Conservation (phyloP, 2,888 invertebrate genomes). For the Plagiodera versicolora region DNA sequence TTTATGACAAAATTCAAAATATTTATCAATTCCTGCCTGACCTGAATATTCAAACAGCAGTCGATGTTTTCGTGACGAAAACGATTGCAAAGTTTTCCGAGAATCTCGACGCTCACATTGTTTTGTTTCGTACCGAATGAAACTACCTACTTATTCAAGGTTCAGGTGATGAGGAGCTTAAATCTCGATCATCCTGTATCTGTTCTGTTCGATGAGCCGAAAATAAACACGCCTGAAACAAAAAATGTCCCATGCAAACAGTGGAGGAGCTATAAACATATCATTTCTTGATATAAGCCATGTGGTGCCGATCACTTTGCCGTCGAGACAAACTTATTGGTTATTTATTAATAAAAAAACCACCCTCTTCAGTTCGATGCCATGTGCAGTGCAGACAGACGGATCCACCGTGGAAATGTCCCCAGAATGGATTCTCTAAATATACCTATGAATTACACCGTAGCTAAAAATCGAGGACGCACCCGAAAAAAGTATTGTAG, state of each 20-base stretch:
- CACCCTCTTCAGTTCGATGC: slow-evolving; percentile 27
- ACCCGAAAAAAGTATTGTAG: neutral
- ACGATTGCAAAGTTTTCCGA: slow-evolving; percentile 17
- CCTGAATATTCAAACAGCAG: slow-evolving; percentile 18
- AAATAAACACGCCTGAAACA: slow-evolving; percentile 8
- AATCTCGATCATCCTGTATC: too few relatives aligned
- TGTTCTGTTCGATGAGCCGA: neutral
- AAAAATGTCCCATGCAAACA: slow-evolving; percentile 25
- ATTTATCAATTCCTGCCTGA: slow-evolving; percentile 16
- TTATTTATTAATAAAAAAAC: slow-evolving; percentile 35
- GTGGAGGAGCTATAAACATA: slow-evolving; percentile 32
- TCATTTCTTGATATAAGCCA: slow-evolving; percentile 34
- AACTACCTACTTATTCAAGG: slow-evolving; percentile 19
- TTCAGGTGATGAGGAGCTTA: neutral
- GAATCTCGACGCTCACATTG: slow-evolving; percentile 19
- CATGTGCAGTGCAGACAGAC: slow-evolving; percentile 29
- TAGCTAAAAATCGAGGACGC: neutral
- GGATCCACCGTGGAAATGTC: slow-evolving; percentile 2
- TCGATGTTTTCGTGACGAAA: slow-evolving; percentile 19
- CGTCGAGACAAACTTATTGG: slow-evolving; percentile 32
- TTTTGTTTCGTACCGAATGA: slow-evolving; percentile 14
- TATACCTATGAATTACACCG: neutral
- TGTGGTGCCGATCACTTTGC: slow-evolving; percentile 30
- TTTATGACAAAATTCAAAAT: slow-evolving; percentile 5
- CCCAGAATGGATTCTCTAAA: neutral